Percentiles rank a stretch among this genome's conserved stretches.
These are phyloP conservation scores for Lycia hirtaria DNA, from an alignment of 2,888 invertebrate genomes.

Conservation along the genomic window DNA sequence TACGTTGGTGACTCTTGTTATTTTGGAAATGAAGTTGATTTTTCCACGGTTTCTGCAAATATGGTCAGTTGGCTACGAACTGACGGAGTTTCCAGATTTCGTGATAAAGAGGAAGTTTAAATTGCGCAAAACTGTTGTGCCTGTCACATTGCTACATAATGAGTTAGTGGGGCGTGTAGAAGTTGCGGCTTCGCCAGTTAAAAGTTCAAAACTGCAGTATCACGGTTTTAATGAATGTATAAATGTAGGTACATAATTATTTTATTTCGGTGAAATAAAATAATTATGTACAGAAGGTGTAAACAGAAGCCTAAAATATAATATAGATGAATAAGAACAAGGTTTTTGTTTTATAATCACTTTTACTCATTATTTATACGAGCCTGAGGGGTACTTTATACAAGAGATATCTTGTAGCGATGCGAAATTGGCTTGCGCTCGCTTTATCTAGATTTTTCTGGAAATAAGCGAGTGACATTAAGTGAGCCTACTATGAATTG, in stretches of 20 bases:
- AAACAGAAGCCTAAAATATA: too few species aligned
- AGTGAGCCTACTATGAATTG: too few species aligned
- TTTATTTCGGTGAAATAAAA: too few species aligned
- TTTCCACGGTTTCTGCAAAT: constrained; percentile 4
- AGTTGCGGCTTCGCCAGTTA: constrained; percentile 13
- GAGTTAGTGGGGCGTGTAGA: constrained; percentile 15
- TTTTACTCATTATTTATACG: too few species aligned
- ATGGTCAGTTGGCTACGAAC: constrained; percentile 25
- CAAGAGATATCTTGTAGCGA: too few species aligned
- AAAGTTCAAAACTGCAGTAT: constrained; percentile 7
- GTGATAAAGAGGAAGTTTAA: constrained; percentile 33
- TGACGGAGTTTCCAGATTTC: constrained; percentile 33
- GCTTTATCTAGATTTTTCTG: too few species aligned
- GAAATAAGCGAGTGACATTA: too few species aligned
- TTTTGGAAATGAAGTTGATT: constrained; percentile 18
- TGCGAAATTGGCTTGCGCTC: too few species aligned
- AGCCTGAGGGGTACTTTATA: too few species aligned
- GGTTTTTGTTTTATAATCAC: too few species aligned
- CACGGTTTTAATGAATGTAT: neutral
- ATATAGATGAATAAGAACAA: too few species aligned
- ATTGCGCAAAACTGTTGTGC: constrained; percentile 37
- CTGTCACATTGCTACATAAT: constrained; percentile 32
- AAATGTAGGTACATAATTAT: neutral
- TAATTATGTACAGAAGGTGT: too few species aligned
- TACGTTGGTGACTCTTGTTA: constrained; percentile 17